Conservation (phyloP, 1,140 invertebrate genomes). For the Ceratosolen fusciceps region DNA sequence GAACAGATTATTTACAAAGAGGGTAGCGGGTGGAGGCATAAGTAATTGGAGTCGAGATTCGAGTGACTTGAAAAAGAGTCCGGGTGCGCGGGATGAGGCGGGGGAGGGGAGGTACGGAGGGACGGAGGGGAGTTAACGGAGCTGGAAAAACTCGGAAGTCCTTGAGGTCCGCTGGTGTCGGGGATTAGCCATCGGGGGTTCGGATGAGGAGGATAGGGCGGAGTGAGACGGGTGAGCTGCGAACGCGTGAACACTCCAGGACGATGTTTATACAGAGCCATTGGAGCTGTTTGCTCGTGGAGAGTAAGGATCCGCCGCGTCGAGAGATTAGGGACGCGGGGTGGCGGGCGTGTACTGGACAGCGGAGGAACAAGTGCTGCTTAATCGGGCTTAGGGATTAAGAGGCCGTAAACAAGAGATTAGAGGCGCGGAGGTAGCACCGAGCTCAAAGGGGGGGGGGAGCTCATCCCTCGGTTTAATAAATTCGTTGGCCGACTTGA, state of each 20-base stretch:
- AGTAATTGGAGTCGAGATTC: no score
- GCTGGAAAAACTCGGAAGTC: background rate
- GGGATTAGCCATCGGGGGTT: no score
- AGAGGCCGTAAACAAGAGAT: constrained; percentile 55
- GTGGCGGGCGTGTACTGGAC: background rate
- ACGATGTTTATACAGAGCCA: constrained; percentile 18
- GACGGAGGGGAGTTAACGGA: background rate
- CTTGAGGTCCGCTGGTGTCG: no score
- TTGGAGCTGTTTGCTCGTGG: constrained; percentile 27
- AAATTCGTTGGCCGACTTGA: background rate
- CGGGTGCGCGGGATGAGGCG: background rate
- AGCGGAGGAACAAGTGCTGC: constrained; percentile 27
- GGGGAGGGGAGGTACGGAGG: background rate
- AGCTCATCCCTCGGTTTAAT: constrained; percentile 18
- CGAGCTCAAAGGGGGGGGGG: no score
- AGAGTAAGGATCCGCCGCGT: background rate
- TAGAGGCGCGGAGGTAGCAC: constrained; percentile 33
- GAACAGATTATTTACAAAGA: no score
- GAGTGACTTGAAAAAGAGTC: no score
- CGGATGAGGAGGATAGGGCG: no score
- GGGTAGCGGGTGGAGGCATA: no score
- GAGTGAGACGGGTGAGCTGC: background rate
- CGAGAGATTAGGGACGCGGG: background rate
- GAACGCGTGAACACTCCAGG: background rate
- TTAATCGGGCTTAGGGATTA: constrained; percentile 56